Conservation (phyloP, 92 coral and sea anemone genomes). For the Zoanthus sociatus region DNA sequence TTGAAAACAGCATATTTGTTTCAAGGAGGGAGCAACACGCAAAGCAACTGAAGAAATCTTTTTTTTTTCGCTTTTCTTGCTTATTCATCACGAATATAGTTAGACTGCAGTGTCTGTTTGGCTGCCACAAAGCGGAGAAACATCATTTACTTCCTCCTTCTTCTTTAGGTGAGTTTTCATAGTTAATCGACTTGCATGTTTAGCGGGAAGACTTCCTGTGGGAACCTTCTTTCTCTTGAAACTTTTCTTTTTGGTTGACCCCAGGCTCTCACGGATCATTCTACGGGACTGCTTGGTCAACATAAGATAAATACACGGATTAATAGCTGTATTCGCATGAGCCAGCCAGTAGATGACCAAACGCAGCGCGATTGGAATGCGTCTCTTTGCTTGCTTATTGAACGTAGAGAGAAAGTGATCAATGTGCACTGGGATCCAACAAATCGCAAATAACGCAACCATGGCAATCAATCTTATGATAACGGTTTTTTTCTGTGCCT, state of each 20-base stretch:
- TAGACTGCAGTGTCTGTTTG: slow-evolving; percentile 26
- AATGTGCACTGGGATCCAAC: slow-evolving; percentile 82
- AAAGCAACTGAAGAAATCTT: too few species aligned
- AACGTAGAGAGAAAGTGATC: slow-evolving; percentile 51
- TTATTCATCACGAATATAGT: neutral
- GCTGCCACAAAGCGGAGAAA: slow-evolving; percentile 30
- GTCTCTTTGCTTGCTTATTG: slow-evolving; percentile 12
- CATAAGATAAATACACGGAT: slow-evolving; percentile 79
- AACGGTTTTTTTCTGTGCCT: slow-evolving; percentile 72
- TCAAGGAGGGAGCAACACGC: too few species aligned
- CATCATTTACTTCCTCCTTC: neutral
- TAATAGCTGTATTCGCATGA: slow-evolving; percentile 75
- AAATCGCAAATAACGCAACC: slow-evolving; percentile 74
- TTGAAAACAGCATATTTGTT: too few species aligned
- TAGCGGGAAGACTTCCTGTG: slow-evolving; percentile 2
- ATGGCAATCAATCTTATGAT: slow-evolving; percentile 75
- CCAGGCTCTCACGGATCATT: slow-evolving; percentile 41
- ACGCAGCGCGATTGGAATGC: slow-evolving; percentile 51
- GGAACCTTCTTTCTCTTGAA: neutral
- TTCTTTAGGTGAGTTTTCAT: slow-evolving; percentile 18
- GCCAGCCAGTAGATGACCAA: slow-evolving; percentile 53
- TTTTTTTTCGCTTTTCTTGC: too few species aligned
- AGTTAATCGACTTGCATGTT: slow-evolving; percentile 12
- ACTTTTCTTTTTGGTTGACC: neutral
- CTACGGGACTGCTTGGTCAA: slow-evolving; percentile 77